Base-by-base conservation (phyloP, 2,888 invertebrate genomes). In the Drosophila planitibia region DNA sequence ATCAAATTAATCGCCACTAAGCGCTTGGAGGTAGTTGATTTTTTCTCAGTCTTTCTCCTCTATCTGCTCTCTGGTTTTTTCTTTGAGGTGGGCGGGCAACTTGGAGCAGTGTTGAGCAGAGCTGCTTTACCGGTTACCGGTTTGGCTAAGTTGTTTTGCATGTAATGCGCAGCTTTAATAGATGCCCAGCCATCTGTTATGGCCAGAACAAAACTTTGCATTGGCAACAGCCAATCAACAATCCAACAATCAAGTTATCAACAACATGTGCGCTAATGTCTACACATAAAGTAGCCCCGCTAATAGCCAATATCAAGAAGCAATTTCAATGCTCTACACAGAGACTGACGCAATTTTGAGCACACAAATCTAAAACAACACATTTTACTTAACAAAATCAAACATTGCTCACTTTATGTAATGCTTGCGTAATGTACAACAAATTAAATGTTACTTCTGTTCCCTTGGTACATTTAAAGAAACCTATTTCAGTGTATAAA, bases 1-100 rank as follows among this genome's bases (percentile, higher is more conserved):
- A 85, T 85, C 85, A 82, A 88, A 82, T 78, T 82, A 82, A 80
- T 82, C 78, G 77, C 74, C 70, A 69, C 44, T 59, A 64, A 73
- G 54, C 66, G 57, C 63, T 57, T 72, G 63, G 51, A 35, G 55
- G 66, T 28, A 69, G 55, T 64, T 61, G 47, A 49, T 62, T 37
- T 62, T 53, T 44, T 51, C 33, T 61, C 28, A 37, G 61, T 66
- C 30, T 51, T 54, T 61, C 32, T 59, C 37, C 5, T 25, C 19
- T 25, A 47, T 25, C 16, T 47, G 47, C 25, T 25, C 35, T 55
- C 37, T 16, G 49, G 53, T 3, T 52, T 49, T 47, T 49, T 33
- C 64, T 60, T 55, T 61, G 47, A 55, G 63, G 78, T 79, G 76
- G 79, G 79, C 77, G 78, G 62, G 30, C 62, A 55, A 66, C 59